These are phyloP conservation scores for Scaptomyza cyrtandrae DNA, from an alignment of 2,888 invertebrate species.

Conservation along the genomic window DNA sequence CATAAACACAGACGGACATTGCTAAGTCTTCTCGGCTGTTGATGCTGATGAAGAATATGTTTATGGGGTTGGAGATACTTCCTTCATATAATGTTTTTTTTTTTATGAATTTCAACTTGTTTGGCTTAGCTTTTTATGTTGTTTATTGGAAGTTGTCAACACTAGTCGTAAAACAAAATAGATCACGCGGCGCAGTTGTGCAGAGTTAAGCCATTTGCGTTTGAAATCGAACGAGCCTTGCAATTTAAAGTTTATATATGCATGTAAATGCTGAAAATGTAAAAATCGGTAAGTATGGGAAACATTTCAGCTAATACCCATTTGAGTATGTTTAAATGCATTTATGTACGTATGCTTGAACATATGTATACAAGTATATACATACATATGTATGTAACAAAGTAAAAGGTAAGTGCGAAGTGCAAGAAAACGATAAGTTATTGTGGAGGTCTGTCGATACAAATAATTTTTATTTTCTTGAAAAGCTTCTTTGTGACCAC, in stretches of 20 bases:
- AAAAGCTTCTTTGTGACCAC: neutral
- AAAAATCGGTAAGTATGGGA: neutral
- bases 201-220: neutral
- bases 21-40: too few species aligned
- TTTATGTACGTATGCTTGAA: too few species aligned
- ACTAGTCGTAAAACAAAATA: neutral
- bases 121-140: neutral
- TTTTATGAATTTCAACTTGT: neutral
- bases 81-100: neutral
- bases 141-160: neutral
- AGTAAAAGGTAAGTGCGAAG: neutral
- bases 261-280: neutral
- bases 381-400: neutral
- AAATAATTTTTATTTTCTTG: neutral
- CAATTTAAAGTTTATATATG: neutral
- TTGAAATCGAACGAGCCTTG: neutral
- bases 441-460: neutral
- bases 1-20: too few species aligned
- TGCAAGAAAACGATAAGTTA: neutral
- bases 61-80: too few species aligned
- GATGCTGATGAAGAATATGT: too few species aligned
- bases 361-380: too few species aligned
- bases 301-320: neutral
- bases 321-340: neutral
- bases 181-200: conserved; percentile 4